Conservation (phyloP, 2,888 invertebrate species). For the Mimachlamys varia region DNA sequence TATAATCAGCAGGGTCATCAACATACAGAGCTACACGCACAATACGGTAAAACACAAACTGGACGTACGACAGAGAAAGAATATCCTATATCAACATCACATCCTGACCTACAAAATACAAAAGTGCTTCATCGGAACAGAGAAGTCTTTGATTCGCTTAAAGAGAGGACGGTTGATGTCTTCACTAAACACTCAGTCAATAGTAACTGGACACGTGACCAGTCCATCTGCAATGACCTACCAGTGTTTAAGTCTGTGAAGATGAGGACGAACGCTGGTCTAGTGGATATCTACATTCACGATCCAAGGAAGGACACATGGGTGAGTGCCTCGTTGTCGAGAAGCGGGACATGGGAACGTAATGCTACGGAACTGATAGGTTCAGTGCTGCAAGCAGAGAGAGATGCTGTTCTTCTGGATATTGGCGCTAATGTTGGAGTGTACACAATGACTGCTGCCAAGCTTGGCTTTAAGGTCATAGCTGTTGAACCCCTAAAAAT, state of each 20-base stretch:
- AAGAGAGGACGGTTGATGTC: neutral
- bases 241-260: neutral
- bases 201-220: neutral
- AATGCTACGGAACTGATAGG: neutral
- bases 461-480: neutral
- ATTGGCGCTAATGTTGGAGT: neutral
- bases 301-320: neutral
- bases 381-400: neutral
- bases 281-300: neutral
- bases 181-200: neutral
- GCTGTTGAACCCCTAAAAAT: neutral
- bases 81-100: neutral
- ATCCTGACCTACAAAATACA: neutral
- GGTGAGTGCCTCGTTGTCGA: neutral
- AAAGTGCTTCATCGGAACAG: neutral
- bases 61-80: neutral
- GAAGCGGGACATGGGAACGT: neutral
- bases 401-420: slow-evolving; percentile 12
- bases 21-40: no score
- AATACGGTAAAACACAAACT: no score
- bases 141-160: neutral
- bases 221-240: neutral
- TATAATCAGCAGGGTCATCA: neutral
- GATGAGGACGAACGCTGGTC: neutral
- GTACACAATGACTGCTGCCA: neutral